A percentile compares a stretch with the other conserved stretches of the same genome.
These are phyloP conservation scores for Gallinago media DNA, from an alignment of 2,113 vertebrate genomes.

Conservation along the genomic window DNA sequence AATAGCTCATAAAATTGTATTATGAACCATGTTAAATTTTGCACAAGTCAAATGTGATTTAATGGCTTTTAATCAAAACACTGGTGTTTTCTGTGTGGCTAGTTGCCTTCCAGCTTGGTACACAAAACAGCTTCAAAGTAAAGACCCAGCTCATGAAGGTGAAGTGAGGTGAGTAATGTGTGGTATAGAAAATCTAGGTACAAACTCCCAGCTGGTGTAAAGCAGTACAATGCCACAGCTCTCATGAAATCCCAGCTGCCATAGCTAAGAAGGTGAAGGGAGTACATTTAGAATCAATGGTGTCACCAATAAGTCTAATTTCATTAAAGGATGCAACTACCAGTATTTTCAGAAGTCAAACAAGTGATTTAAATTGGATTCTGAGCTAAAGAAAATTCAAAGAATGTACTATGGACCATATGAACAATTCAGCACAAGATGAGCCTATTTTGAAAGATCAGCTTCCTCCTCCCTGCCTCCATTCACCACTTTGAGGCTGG, in stretches of 20 bases:
- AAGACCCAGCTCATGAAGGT: slow-evolving; percentile 1
- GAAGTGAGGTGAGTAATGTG: background rate
- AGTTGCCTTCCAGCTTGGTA: background rate
- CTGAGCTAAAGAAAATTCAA: background rate
- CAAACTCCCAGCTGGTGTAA: background rate
- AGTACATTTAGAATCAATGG: background rate
- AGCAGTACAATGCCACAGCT: background rate
- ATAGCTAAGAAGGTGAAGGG: background rate
- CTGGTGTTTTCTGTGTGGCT: slow-evolving; percentile 1
- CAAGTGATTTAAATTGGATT: background rate
- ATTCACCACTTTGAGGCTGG: background rate
- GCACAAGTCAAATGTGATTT: slow-evolving; percentile 41
- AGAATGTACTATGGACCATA: background rate
- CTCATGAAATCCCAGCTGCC: background rate
- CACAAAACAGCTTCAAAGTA: slow-evolving; percentile 26
- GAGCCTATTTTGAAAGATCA: background rate
- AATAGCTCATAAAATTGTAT: slow-evolving; percentile 61
- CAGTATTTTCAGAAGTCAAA: background rate
- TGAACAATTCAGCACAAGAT: background rate
- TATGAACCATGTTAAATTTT: slow-evolving; percentile 54
- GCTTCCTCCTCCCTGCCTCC: background rate
- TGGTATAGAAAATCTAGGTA: background rate
- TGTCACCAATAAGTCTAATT: background rate
- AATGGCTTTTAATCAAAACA: slow-evolving; percentile 57
- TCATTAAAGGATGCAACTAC: background rate